phyloP scores from a whole-genome alignment of 2,113 vertebrate species.

The Ondatra zibethicus region DNA sequence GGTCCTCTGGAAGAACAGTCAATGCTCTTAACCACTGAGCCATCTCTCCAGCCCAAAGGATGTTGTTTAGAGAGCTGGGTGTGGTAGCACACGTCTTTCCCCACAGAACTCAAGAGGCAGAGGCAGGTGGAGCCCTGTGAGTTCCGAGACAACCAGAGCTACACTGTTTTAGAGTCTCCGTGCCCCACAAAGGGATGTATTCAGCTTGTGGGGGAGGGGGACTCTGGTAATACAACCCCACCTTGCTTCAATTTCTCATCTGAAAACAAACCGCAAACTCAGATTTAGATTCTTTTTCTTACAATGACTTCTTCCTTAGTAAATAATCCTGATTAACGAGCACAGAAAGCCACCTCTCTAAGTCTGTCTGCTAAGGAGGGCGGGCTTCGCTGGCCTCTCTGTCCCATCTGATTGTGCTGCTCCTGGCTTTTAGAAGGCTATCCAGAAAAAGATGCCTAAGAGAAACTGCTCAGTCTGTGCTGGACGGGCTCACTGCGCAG shows the following conservation, averaged over 20 bases:
- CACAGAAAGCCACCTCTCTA: background rate
- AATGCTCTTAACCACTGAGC: background rate
- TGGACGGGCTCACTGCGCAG: slow-evolving; percentile 41
- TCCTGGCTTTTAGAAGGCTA: slow-evolving; percentile 18
- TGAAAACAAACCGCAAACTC: slow-evolving; percentile 22
- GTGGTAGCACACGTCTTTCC: background rate
- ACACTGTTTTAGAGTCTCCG: background rate
- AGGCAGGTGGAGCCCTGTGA: background rate
- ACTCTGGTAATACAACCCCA: background rate
- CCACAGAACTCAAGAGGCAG: background rate
- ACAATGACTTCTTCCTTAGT: background rate
- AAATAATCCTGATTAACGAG: slow-evolving; percentile 23
- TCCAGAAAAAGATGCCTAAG: background rate
- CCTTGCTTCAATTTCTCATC: slow-evolving; percentile 25
- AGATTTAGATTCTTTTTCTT: background rate
- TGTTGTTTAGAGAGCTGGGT: background rate
- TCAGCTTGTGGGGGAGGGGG: background rate
- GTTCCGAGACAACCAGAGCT: background rate
- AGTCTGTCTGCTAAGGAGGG: slow-evolving; percentile 10
- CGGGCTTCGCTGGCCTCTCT: background rate
- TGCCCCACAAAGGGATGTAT: background rate
- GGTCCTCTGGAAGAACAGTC: too few relatives aligned
- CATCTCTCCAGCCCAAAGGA: background rate
- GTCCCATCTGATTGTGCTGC: background rate
- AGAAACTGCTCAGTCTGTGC: background rate